phyloP scores from a whole-genome alignment of 1,140 invertebrate species.

The Drosophila punjabiensis region DNA sequence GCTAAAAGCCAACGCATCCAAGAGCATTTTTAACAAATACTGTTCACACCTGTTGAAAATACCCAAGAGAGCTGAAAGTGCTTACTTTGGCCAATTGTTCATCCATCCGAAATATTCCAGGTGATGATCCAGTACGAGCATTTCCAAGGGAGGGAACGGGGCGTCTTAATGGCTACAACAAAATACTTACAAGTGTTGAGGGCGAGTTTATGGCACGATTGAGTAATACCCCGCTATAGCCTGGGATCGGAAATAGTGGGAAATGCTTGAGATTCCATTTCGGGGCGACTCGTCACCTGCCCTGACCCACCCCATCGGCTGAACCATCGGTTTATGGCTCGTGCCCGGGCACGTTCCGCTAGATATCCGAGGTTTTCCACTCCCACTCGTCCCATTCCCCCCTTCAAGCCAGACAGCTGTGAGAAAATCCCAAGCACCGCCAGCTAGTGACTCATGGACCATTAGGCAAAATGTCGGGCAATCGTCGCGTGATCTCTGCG shows the following conservation, averaged over 20 bases:
- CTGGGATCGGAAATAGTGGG: slow-evolving; percentile 14
- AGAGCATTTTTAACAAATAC: background rate
- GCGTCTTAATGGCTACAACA: background rate
- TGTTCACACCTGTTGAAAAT: background rate
- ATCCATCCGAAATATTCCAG: background rate
- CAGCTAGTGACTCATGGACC: slow-evolving; percentile 34
- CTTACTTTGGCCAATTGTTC: background rate
- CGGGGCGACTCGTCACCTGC: slow-evolving; percentile 17
- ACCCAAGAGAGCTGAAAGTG: background rate
- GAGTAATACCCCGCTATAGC: background rate
- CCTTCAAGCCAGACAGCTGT: background rate
- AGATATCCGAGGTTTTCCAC: slow-evolving; percentile 20
- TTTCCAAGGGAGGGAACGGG: background rate
- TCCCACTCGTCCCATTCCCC: background rate
- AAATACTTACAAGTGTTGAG: background rate
- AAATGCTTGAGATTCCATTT: slow-evolving; percentile 21
- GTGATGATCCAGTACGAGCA: slow-evolving; percentile 1
- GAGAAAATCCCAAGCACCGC: slow-evolving; percentile 36
- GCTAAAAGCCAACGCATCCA: no score
- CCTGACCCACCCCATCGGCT: slow-evolving; percentile 20
- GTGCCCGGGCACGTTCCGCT: slow-evolving; percentile 34
- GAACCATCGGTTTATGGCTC: slow-evolving; percentile 23
- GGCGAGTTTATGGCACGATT: slow-evolving; percentile 1
- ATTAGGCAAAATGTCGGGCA: slow-evolving; percentile 26
- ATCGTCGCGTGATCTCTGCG: slow-evolving; percentile 28